Base-by-base conservation (phyloP, 92 coral and sea anemone genomes). In the Palythoa caribaeorum region DNA sequence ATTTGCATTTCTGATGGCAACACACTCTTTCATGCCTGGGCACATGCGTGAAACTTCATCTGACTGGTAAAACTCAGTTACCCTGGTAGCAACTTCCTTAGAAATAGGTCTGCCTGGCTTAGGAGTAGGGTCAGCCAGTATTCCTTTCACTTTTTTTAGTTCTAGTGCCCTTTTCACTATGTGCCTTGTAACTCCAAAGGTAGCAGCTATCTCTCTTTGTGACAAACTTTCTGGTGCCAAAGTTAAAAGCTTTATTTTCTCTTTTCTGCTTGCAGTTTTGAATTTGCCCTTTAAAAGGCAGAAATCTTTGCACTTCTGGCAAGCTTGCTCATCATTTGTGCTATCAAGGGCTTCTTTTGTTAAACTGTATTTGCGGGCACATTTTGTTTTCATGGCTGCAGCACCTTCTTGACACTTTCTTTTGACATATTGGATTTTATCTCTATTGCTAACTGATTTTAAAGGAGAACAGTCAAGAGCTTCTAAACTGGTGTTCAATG, bases 381-480 rank as follows among this genome's bases (percentile, higher is more conserved):
- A 19, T 3, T 65, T 65, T 65, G 71, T 10, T 65, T 65, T 65
- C 71, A 65, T 16, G 9, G 71, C 71, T 17, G 36, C 54, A 73
- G 55, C 77, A 15, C 77, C 77, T 73, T 73, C 78, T 14, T 38
- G 35, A 38, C 53, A 73, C 78, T 73, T 73, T 40, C 78, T 73
- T 53, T 73, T 73, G 78, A 73, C 78, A 73, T 73, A 73, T 39
- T 73, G 55, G 78, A 73, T 14, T 73, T 73, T 38, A 73, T 73
- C 78, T 73, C 78, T 73, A 9, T 73, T 73, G 78, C 78, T 40
- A 73, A 73, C 78, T 73, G 78, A 73, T 19, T 73, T 73, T 73
- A 73, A 39, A 73, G 78, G 78, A 19, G 78, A 73, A 73, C 69
- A 76, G 38, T 76, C 80, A 76, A 76, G 80, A 51, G 80, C 80